These are phyloP conservation scores for Rhineura floridana DNA, from an alignment of 2,113 vertebrate species.

Conservation along the genomic window DNA sequence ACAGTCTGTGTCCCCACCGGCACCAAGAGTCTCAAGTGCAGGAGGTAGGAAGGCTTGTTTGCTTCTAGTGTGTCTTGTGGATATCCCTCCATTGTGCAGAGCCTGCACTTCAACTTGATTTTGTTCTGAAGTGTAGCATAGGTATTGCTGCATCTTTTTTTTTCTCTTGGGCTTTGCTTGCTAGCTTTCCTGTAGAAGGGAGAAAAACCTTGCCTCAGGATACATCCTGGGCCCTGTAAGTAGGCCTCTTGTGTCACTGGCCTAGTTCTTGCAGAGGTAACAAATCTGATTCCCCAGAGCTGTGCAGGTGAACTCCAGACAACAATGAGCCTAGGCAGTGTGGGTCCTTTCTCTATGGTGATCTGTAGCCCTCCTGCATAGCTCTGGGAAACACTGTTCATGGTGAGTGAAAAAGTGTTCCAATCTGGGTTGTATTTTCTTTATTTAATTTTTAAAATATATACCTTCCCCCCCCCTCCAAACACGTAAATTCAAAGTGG, in stretches of 20 bases:
- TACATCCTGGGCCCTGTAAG: background rate
- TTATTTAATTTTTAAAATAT: background rate
- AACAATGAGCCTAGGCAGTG: too few species aligned
- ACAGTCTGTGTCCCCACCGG: background rate
- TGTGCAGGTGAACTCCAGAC: too few species aligned
- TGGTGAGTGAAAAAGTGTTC: too few species aligned
- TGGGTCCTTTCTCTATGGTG: too few species aligned
- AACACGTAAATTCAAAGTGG: background rate
- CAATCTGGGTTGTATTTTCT: too few species aligned
- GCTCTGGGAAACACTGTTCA: too few species aligned
- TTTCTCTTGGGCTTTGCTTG: background rate
- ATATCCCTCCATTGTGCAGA: background rate
- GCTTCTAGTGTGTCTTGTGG: background rate
- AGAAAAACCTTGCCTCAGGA: background rate
- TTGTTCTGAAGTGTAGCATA: background rate
- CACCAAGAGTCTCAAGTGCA: conserved; percentile 11
- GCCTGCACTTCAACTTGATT: background rate
- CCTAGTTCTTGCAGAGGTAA: background rate
- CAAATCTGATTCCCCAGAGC: background rate
- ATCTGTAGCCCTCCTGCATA: too few species aligned
- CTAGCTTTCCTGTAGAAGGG: background rate
- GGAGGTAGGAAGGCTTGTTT: background rate
- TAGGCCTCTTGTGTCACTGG: background rate
- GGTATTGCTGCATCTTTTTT: too few species aligned
- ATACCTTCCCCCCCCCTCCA: too few species aligned